Base-by-base conservation (phyloP, 2,113 vertebrate species). In the Embiotoca jacksoni region DNA sequence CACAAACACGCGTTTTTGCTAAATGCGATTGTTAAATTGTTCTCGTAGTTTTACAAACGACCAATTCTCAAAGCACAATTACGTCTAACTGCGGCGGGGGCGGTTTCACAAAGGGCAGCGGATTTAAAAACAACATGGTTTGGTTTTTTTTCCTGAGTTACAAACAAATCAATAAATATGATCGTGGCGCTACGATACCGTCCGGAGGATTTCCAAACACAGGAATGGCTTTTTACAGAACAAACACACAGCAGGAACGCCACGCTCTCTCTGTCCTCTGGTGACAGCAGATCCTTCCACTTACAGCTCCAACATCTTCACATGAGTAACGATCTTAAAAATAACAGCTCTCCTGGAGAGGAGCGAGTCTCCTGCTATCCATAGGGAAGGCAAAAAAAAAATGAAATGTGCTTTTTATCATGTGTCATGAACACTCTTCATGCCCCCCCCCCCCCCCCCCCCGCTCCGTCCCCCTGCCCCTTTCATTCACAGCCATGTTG, bases 401-500 rank as follows among this genome's bases (percentile, higher is more conserved):
- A 87, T 90, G 84, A 90, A 92, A 92, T 84, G 82, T 88, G 73
- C 87, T 84, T 91, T 92, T 90, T 89, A 92, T 91, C 91, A 89
- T 72, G 86, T 89, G 86, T 86, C 86, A 84, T 81, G 74, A 86
- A 81, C 46, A n/a, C 80, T 60, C 72, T 55, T 77, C 85, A 80
- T 71, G 59, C 68, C 39, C 2, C 16, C 10, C 56, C 35, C 0
- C 5, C 35, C 0, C 5, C 77, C 44, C 44, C 31, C n/a, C 32
- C 41, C 49, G 5, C 1, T n/a, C 11, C 55, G 14, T 0, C 4
- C 76, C 41, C 53, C 31, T 14, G n/a, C 36, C 8, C 33, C 60
- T 33, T 55, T 69, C 77, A 23, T 85, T 80, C 85, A 75, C 47
- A 80, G 75, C 77, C 79, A 80, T 30, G 60, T 75, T 56, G 81